A percentile compares a stretch with the other conserved stretches of the same genome.
Conservation (phyloP, 2,888 invertebrate genomes). For the Morpho achilles region DNA sequence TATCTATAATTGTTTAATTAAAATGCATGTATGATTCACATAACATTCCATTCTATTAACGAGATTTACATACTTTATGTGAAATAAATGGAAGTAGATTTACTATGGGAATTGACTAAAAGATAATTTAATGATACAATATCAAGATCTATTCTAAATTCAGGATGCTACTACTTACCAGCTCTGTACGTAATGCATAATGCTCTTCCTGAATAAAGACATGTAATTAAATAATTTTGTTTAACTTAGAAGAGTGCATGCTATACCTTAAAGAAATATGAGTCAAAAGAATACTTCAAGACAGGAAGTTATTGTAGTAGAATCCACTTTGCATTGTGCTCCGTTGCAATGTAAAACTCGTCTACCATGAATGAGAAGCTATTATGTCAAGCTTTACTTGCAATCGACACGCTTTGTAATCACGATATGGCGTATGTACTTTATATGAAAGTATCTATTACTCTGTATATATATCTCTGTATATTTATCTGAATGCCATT, state of each 20-base stretch:
- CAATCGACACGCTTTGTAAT: slow-evolving; percentile 6
- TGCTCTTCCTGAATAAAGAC: slow-evolving; percentile 84
- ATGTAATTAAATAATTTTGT: slow-evolving; percentile 37
- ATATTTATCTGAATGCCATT: too few species aligned
- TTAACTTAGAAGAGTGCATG: slow-evolving; percentile 25
- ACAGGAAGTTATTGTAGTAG: slow-evolving; percentile 23
- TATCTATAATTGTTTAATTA: neutral
- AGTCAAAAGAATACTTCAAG: slow-evolving; percentile 27
- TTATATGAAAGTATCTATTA: neutral
- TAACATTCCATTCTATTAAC: too few species aligned
- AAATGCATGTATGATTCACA: neutral
- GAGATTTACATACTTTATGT: too few species aligned
- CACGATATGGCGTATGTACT: neutral
- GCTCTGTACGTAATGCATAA: slow-evolving; percentile 91
- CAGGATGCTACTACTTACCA: slow-evolving; percentile 81
- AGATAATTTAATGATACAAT: neutral
- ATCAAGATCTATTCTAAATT: slow-evolving; percentile 20
- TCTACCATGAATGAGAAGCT: slow-evolving; percentile 10
- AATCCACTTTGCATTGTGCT: slow-evolving; percentile 27
- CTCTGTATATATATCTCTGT: too few species aligned
- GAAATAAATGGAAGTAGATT: too few species aligned
- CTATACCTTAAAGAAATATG: slow-evolving; percentile 20
- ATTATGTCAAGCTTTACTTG: slow-evolving; percentile 8
- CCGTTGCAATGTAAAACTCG: slow-evolving; percentile 25
- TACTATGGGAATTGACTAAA: neutral